Base-by-base conservation (phyloP, 2,113 vertebrate species). In the Gadus macrocephalus region DNA sequence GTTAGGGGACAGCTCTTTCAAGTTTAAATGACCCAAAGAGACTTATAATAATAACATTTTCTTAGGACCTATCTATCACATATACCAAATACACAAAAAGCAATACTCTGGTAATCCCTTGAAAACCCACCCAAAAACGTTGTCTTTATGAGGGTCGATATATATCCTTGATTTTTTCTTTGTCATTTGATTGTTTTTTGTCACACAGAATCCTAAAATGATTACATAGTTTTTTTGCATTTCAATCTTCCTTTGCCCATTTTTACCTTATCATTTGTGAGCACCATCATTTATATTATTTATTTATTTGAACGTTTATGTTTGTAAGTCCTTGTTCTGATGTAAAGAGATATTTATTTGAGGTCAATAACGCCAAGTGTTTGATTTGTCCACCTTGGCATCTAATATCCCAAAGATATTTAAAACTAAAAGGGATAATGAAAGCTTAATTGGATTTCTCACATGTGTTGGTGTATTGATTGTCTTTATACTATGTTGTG, bases 231-330 rank as follows among this genome's bases (percentile, higher is more conserved):
- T 71, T 83, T 0, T 82, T 86, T 72, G 82, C 83, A 83, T 89
- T 88, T 87, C 86, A 89, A 90, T 86, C 88, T 88, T 90, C 82
- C 89, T 90, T 90, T 88, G 38, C 20, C 20, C 83, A 83, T 89
- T 89, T 66, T 85, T 86, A 86, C 86, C 85, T 86, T 84, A 80
- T 69, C 42, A 66, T 67, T 84, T 89, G 88, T 89, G 78, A 42
- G 86, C 69, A 89, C 89, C 88, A 89, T 90, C 89, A 89, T 87
- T 84, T 85, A 84, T 89, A 87, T 87, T 89, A 85, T 88, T 88
- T 83, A 87, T 89, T 88, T 89, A 89, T 89, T 87, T 80, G 62
- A 77, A 79, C 81, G 71, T 22, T 14, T 69, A 73, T 74, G 76
- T 85, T 49, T 85, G 38, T 67, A 78, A 79, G 61, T 68, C 71